Evolutionary conservation across 2,797 vertebrate genomes (phyloP).

Genomic region (Scolopax rusticola): DNA sequence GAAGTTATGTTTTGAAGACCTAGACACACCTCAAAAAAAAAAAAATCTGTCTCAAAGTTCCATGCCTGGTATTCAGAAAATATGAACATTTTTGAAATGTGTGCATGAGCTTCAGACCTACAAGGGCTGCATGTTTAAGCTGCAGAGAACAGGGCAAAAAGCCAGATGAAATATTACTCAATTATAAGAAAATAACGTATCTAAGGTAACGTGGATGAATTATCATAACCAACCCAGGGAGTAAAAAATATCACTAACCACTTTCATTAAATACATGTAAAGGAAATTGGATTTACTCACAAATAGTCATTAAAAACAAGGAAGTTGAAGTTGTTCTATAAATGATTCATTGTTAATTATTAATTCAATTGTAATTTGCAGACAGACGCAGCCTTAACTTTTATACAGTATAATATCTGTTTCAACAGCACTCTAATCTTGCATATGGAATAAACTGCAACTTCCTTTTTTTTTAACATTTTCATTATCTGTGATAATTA

Average conservation of each 20-base stretch:
- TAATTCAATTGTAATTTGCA: neutral
- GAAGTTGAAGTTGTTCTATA: neutral
- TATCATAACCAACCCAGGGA: neutral
- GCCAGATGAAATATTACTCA: neutral
- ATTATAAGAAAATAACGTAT: neutral
- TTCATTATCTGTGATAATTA: neutral
- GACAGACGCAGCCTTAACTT: neutral
- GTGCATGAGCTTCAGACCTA: neutral
- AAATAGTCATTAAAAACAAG: neutral
- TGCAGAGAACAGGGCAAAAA: neutral
- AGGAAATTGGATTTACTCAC: neutral
- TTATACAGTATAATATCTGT: neutral
- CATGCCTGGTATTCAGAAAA: neutral
- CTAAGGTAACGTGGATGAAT: neutral
- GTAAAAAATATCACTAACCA: neutral
- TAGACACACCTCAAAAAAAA: neutral
- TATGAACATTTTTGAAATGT: neutral
- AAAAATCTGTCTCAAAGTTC: neutral
- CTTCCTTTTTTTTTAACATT: neutral
- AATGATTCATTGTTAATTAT: neutral
- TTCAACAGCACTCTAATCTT: neutral
- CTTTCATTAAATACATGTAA: neutral
- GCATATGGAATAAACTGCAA: neutral
- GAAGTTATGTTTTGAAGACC: neutral
- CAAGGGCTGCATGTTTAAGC: neutral